Evolutionary conservation across 1,140 invertebrate genomes (phyloP), one percentile per base, ranked within the genome.

Genomic region (Plutomurus gul): DNA sequence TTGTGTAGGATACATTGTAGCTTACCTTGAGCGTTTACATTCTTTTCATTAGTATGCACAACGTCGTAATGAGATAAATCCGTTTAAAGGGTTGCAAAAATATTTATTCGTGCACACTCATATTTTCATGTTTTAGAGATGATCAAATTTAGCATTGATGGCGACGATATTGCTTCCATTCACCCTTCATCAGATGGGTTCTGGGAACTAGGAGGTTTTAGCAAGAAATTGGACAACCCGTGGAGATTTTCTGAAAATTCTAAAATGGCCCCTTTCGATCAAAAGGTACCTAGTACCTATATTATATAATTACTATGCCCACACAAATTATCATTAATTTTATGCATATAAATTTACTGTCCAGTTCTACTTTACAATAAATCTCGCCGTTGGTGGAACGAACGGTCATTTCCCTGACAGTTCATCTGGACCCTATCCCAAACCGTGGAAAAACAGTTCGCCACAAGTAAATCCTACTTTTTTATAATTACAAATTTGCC

Each of bases 401-500:
- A 87, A 87, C 0, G 85, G 84, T 6, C 89, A 90, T 83, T 94
- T 94, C 86, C 88, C 90, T 6, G 93, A 95, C 79, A 79, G 75
- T 25, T 82, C 85, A 47, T 77, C 40, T 33, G 51, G 65, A 20
- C 40, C 56, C 82, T 81, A 85, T 3, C 83, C 85, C 0, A 94
- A 94, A 84, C 93, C 93, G 0, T 95, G 93, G 93, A 85, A 82
- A 0, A 93, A 94, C 82, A 83, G 85, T 4, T 87, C 83, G 4
- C 82, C 86, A 33, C 85, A 85, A 79, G 89, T 89, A 86, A 86
- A 75, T 72, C 13, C 6, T 7, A 6, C 20, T 10, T 2, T n/a
- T 20, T 33, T n/a, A 6, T 51, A n/a, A 27, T 25, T 49, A 22
- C 13, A 11, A 1, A 22, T 46, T 39, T 56, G 6, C 10, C 1